phyloP scores from a whole-genome alignment of 1,140 invertebrate species.

The Globodera ellingtonae region DNA sequence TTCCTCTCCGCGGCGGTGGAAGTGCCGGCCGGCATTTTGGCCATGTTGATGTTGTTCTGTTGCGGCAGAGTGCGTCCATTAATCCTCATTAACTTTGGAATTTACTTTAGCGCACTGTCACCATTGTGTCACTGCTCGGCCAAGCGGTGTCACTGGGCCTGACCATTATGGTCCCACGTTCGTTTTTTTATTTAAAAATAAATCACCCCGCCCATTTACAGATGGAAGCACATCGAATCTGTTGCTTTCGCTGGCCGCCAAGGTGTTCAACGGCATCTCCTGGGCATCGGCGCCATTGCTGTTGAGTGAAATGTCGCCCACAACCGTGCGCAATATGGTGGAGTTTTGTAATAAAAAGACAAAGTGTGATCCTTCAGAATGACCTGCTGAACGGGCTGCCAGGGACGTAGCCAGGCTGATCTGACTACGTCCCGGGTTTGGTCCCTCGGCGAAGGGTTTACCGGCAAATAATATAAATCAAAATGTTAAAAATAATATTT shows the following conservation, averaged over 20 bases:
- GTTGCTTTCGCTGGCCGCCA: slow-evolving; percentile 50
- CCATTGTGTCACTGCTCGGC: slow-evolving; percentile 41
- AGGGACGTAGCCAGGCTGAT: too few species aligned
- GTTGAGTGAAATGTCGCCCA: slow-evolving; percentile 53
- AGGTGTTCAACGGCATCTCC: slow-evolving; percentile 48
- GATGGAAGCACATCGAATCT: slow-evolving; percentile 38
- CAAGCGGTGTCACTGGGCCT: slow-evolving; percentile 44
- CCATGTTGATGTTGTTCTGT: slow-evolving; percentile 45
- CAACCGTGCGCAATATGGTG: slow-evolving; percentile 50
- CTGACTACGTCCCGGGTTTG: too few species aligned
- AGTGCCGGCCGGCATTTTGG: slow-evolving; percentile 50
- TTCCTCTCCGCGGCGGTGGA: slow-evolving; percentile 53
- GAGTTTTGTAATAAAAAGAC: slow-evolving; percentile 12
- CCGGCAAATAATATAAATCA: neutral
- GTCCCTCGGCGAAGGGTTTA: too few species aligned
- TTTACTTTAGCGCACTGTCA: slow-evolving; percentile 31
- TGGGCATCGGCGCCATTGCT: slow-evolving; percentile 49
- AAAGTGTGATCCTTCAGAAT: too few species aligned
- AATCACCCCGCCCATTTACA: slow-evolving; percentile 17
- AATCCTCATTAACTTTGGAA: neutral
- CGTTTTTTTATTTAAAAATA: slow-evolving; percentile 11
- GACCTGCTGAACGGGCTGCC: too few species aligned
- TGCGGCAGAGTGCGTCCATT: slow-evolving; percentile 29
- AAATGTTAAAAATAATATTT: too few species aligned
- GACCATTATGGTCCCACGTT: slow-evolving; percentile 47